A percentile compares a stretch with the other conserved stretches of the same genome.
Evolutionary conservation across 2,888 invertebrate species (phyloP).

Genomic region (Trichopoda pennipes): DNA sequence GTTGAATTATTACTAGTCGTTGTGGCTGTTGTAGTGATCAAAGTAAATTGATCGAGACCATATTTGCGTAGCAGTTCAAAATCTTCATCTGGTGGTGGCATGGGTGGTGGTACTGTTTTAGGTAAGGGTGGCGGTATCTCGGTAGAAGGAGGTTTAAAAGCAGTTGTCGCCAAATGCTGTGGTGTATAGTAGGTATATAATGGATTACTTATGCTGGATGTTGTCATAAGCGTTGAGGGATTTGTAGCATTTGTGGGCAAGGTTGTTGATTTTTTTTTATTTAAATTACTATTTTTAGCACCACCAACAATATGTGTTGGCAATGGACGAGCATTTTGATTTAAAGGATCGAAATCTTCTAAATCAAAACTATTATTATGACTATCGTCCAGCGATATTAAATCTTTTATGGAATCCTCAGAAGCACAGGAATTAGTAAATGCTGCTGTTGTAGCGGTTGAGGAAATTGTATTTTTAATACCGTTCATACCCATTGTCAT

Average conservation of each 20-base stretch:
- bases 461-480: conserved; percentile 34
- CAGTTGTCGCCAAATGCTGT: conserved; percentile 73
- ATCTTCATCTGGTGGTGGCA: conserved; percentile 77
- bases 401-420: conserved; percentile 83
- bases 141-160: conserved; percentile 67
- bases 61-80: conserved; percentile 80
- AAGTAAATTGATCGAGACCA: conserved; percentile 80
- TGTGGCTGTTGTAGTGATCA: conserved; percentile 72
- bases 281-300: conserved; percentile 47
- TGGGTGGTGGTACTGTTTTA: conserved; percentile 71
- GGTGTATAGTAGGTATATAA: conserved; percentile 82
- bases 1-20: conserved; percentile 63
- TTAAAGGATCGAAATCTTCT: conserved; percentile 86
- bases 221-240: conserved; percentile 66
- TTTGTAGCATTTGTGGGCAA: conserved; percentile 74
- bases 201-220: conserved; percentile 80
- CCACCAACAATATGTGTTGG: conserved; percentile 69
- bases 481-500: conserved; percentile 64
- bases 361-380: conserved; percentile 83
- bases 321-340: conserved; percentile 81
- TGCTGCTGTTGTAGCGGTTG: conserved; percentile 41
- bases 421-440: conserved; percentile 62
- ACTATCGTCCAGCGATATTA: conserved; percentile 86
- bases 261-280: conserved; percentile 75
- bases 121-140: conserved; percentile 71